A percentile compares a stretch with the other conserved stretches of the same genome.
phyloP scores from a whole-genome alignment of 2,888 invertebrate genomes.

The Pristionchus fissidentatus region DNA sequence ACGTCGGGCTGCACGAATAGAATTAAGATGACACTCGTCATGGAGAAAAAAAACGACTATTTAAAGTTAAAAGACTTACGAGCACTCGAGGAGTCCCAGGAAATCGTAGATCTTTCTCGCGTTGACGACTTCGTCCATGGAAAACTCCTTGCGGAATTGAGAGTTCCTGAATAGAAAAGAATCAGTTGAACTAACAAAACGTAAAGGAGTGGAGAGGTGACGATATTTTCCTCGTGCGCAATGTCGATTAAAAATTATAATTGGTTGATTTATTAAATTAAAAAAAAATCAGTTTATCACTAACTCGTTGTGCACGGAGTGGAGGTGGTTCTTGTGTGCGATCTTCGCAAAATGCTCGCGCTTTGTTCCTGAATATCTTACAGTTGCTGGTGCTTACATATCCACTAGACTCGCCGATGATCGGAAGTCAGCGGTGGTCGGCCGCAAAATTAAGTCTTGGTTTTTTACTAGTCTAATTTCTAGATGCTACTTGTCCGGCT shows the following conservation, averaged over 20 bases:
- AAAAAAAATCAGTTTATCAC: too few species aligned
- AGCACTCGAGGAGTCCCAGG: conserved; percentile 95
- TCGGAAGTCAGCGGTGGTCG: too few species aligned
- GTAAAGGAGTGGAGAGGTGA: too few species aligned
- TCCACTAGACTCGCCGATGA: too few species aligned
- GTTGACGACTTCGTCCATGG: conserved; percentile 89
- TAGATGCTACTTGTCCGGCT: neutral
- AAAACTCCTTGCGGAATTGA: conserved; percentile 92
- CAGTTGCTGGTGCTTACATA: too few species aligned
- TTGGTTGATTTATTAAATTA: too few species aligned
- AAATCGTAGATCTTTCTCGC: conserved; percentile 91
- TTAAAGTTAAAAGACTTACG: conserved; percentile 77
- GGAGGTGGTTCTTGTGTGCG: conserved; percentile 96
- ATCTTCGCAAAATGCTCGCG: conserved; percentile 97
- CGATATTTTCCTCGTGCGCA: too few species aligned
- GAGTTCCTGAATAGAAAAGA: conserved; percentile 83
- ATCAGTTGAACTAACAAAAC: too few species aligned
- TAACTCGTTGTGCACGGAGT: conserved; percentile 94
- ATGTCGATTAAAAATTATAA: too few species aligned
- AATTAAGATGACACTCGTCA: neutral
- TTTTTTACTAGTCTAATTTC: neutral
- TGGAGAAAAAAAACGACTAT: neutral
- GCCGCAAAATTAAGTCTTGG: neutral
- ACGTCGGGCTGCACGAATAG: conserved; percentile 83
- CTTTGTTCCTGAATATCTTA: conserved; percentile 84